These are phyloP conservation scores for Gymnoscelis rufifasciata DNA, from an alignment of 2,888 invertebrate genomes.

Conservation along the genomic window DNA sequence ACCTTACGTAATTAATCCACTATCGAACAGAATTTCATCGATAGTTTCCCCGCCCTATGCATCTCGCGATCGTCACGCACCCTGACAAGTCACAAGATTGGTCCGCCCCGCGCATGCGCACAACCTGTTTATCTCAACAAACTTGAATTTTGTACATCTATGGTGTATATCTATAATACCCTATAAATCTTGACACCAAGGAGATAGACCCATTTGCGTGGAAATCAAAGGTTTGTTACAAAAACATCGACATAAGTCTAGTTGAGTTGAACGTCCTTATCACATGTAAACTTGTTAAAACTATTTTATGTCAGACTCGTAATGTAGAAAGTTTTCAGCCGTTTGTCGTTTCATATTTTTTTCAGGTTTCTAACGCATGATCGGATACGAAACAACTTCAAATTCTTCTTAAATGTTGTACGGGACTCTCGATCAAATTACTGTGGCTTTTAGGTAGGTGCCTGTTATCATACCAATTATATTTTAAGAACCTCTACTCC, in stretches of 20 bases:
- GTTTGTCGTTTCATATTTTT: constrained; percentile 16
- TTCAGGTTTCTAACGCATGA: constrained; percentile 9
- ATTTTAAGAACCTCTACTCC: no score
- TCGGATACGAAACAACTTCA: constrained; percentile 9
- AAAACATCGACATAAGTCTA: constrained; percentile 41
- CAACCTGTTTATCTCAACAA: constrained; percentile 57
- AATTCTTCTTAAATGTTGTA: constrained; percentile 13
- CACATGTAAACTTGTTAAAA: constrained; percentile 18
- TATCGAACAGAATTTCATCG: constrained; percentile 29
- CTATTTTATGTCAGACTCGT: constrained; percentile 7
- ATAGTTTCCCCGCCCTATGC: constrained; percentile 36
- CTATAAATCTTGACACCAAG: constrained; percentile 51
- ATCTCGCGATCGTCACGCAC: constrained; percentile 42
- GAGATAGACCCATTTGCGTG: constrained; percentile 36
- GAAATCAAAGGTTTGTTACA: constrained; percentile 40
- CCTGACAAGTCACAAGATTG: constrained; percentile 48
- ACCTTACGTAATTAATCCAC: constrained; percentile 5
- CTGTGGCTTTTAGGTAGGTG: neutral
- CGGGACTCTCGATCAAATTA: constrained; percentile 9
- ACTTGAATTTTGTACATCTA: constrained; percentile 50
- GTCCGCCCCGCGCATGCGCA: constrained; percentile 56
- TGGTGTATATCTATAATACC: constrained; percentile 18
- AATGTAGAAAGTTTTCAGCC: constrained; percentile 15
- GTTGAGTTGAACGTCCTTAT: constrained; percentile 19
- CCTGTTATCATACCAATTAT: no score